phyloP scores from a whole-genome alignment of 92 coral and sea anemone genomes.

The Paragorgia papillata region DNA sequence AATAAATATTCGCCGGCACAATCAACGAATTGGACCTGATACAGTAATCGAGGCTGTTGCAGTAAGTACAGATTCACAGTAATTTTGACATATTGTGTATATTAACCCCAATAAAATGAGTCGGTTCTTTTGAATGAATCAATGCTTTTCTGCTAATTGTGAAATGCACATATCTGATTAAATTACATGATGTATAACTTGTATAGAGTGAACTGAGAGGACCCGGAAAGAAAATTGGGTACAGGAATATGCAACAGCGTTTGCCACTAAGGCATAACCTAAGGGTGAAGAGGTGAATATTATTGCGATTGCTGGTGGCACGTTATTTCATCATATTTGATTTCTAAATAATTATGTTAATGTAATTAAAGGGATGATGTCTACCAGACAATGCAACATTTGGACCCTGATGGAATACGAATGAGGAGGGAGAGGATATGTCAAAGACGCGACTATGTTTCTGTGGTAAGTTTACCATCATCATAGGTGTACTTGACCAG shows the following conservation, averaged over 20 bases:
- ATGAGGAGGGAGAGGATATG: constrained; percentile 44
- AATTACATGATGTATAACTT: background rate
- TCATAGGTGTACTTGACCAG: too few species aligned
- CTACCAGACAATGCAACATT: constrained; percentile 47
- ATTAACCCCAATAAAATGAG: too few species aligned
- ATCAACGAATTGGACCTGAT: background rate
- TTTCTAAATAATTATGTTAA: background rate
- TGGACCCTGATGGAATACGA: constrained; percentile 37
- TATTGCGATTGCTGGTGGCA: background rate
- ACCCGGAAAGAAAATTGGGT: constrained; percentile 13
- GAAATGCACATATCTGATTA: background rate
- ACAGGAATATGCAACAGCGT: constrained; percentile 61
- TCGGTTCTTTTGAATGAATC: too few species aligned
- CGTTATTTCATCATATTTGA: background rate
- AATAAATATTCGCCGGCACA: constrained; percentile 40
- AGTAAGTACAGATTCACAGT: background rate
- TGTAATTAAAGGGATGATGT: constrained; percentile 39
- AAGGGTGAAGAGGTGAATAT: constrained; percentile 49
- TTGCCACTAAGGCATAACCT: constrained; percentile 48
- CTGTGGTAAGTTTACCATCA: constrained; percentile 30
- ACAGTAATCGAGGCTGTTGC: background rate
- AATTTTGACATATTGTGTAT: background rate
- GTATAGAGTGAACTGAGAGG: background rate
- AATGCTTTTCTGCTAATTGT: background rate
- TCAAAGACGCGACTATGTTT: constrained; percentile 57